Base-by-base conservation (phyloP, 1,140 invertebrate genomes). In the Aphaenogaster rudis region DNA sequence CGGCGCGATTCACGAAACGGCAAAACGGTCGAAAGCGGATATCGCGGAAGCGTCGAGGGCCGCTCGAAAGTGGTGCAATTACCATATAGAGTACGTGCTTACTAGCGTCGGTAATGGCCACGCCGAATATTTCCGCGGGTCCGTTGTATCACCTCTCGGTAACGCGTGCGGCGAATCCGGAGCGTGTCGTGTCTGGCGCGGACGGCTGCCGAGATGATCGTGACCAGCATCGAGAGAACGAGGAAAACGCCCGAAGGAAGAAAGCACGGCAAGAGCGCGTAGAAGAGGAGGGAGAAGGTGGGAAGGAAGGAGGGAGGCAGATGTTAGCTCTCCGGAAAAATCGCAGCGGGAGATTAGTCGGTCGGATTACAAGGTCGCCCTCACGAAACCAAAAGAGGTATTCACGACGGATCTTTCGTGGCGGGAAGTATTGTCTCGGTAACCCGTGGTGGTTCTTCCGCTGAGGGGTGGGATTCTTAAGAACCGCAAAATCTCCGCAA, bases 161-260 rank as follows among this genome's bases (percentile, higher is more conserved):
- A 77, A 77, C 82, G 48, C 86, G 79, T 84, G 86, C 79, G 59
- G 61, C 69, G 79, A 87, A 84, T 87, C 66, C 61, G 78, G 64
- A 86, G 78, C 39, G 57, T 67, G 52, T 61, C 78, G 39, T 63
- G 48, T 87, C 86, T 81, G 64, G 64, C 69, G 79, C 39, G 79
- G 77, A 89, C 78, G 50, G 42, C 15, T 84, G 63, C 54, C 33
- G 54, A 21, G 79, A 50, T 50, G 88, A 90, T 92, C 92, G 91
- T 92, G 91, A 92, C 90, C 87, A 84, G 92, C 88, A 91, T 93
- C 85, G 63, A 28, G 17, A 76, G n/a, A 33, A 48, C 28, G 28
- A 21, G 42, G 42, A 50, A 50, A 76, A 61, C 69, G 69, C 52
- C 42, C 4, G 54, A 45, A 21, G 80, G 15, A 74, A 36, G 54